Conservation (phyloP, 2,797 vertebrate genomes). For the Semotilus atromaculatus region DNA sequence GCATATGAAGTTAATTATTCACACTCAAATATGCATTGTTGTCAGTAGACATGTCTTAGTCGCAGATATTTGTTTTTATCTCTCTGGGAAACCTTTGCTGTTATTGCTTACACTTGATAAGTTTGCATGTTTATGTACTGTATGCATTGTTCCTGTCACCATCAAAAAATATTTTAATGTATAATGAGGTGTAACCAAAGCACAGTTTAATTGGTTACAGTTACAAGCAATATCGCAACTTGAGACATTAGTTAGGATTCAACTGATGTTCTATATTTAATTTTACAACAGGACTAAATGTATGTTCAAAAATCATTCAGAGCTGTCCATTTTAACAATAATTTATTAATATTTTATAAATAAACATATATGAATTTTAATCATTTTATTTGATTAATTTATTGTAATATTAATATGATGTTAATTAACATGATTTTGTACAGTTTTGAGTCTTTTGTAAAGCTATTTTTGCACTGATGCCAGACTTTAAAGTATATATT, state of each 20-base stretch:
- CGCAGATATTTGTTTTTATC: conserved; percentile 4
- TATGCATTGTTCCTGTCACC: not conserved
- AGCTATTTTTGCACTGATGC: not conserved
- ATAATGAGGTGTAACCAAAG: not conserved
- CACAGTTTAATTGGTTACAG: not conserved
- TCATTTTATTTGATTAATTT: not conserved
- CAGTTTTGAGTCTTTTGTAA: not conserved
- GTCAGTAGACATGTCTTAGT: conserved; percentile 13
- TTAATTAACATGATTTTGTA: not conserved
- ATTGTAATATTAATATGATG: not conserved
- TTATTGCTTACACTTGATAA: not conserved
- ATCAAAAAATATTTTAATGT: not conserved
- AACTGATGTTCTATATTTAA: too few species aligned
- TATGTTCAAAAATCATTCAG: not conserved
- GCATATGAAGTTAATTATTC: conserved; percentile 39
- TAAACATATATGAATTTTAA: not conserved
- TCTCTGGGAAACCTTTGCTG: conserved; percentile 7
- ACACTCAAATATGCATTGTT: conserved; percentile 12
- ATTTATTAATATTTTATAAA: not conserved
- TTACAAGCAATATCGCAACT: not conserved
- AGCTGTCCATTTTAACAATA: not conserved
- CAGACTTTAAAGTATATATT: not conserved
- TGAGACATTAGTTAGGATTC: not conserved
- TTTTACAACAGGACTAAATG: not conserved
- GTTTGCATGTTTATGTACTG: not conserved